Evolutionary conservation across 2,888 invertebrate species (phyloP), one percentile per base, ranked within the genome.

Genomic region (Laothoe populi): DNA sequence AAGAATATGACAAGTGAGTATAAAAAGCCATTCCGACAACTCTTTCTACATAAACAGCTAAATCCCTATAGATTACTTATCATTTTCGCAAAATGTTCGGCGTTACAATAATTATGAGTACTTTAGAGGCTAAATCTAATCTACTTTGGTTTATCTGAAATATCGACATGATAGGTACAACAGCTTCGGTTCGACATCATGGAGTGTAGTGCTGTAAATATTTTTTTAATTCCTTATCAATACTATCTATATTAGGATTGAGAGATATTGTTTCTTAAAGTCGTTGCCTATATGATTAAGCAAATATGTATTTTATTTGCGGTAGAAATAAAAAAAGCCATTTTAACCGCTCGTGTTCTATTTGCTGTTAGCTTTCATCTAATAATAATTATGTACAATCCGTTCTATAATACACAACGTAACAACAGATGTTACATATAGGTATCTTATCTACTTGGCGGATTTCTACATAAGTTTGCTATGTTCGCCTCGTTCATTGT

Each of bases 1-100:
- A 74, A 69, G 66, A 74, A 76, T 73, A 76, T 81, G 76, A 79
- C 78, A 75, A 79, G 84, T 83, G 68, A 80, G 80, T 79, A 71
- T 64, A 66, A 60, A 63, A 62, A 65, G 16, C 23, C 16, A 16
- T 38, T 60, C 10, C 40, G 19, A 21, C 40, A 42, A 49, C 11
- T 16, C 21, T 61, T 46, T 61, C 49, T 40, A 57, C 31, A 42
- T 44, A 57, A 61, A 57, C 57, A 58, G 24, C 49, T n/a, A 63
- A 13, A 59, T 57, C 61, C 60, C 63, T 24, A 49, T 59, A 31
- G 61, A 67, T 64, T 66, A 63, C 62, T 63, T 70, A 72, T 65
- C 67, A 65, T 63, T 64, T 68, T 66, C 60, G 64, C 65, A 62
- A 68, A 71, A 66, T 66, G 66, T 63, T 64, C 24, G 26, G 49